phyloP scores from a whole-genome alignment of 2,113 vertebrate species.

The Cygnus atratus region DNA sequence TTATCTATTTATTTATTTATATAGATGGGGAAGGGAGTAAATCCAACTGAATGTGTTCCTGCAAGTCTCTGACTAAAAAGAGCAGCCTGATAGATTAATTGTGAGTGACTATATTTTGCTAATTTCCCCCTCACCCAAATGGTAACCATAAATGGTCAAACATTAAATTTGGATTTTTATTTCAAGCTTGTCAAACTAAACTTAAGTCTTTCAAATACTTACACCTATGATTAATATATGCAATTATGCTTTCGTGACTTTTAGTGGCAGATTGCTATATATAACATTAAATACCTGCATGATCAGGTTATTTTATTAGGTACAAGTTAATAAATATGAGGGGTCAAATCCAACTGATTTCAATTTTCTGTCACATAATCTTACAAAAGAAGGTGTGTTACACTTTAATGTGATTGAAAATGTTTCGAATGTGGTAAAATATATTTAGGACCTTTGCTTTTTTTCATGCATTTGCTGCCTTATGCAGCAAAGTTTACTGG shows the following conservation, averaged over 20 bases:
- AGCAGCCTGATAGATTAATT: not conserved
- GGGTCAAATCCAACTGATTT: not conserved
- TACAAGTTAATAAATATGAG: not conserved
- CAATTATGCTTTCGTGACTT: not conserved
- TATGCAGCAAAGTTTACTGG: not conserved
- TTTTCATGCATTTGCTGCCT: not conserved
- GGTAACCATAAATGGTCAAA: not conserved
- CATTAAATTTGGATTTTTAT: not conserved
- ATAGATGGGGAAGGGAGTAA: accelerated
- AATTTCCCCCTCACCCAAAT: not conserved
- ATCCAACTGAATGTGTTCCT: accelerated
- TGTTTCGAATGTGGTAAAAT: not conserved
- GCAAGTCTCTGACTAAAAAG: not conserved
- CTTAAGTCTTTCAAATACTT: not conserved
- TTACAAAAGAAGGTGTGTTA: not conserved
- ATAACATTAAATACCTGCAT: not conserved
- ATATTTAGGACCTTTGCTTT: not conserved
- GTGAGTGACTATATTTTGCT: not conserved
- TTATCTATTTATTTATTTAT: not conserved
- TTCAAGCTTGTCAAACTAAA: not conserved
- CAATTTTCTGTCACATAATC: not conserved
- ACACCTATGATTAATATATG: not conserved
- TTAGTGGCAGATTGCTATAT: not conserved
- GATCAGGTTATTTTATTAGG: not conserved
- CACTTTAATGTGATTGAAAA: not conserved